phyloP scores from a whole-genome alignment of 2,888 invertebrate genomes.

The Yponomeuta sedellus region DNA sequence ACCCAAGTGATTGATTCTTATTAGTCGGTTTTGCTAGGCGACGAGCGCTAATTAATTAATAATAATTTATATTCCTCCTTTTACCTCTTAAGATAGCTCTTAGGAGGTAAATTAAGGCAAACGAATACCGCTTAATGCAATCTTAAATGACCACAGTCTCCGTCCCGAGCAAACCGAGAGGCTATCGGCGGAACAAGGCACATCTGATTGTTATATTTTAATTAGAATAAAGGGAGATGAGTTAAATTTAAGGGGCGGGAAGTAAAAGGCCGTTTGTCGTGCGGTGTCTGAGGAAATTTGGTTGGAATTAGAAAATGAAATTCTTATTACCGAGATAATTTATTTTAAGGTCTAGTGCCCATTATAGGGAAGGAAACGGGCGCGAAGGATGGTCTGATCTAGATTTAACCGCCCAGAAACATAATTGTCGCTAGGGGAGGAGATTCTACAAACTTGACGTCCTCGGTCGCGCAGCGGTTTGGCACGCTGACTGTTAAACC shows the following conservation, averaged over 20 bases:
- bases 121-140: too few relatives aligned
- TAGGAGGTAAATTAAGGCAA: too few relatives aligned
- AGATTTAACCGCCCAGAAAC: slow-evolving; percentile 5
- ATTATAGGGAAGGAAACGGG: slow-evolving; percentile 13
- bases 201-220: slow-evolving; percentile 43
- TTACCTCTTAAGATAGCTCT: too few relatives aligned
- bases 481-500: too few relatives aligned
- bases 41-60: too few relatives aligned
- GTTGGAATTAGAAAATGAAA: slow-evolving; percentile 34
- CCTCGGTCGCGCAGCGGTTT: too few relatives aligned
- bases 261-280: slow-evolving; percentile 24
- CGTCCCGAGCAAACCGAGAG: too few relatives aligned
- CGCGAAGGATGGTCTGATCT: slow-evolving; percentile 11
- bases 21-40: too few relatives aligned
- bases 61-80: too few relatives aligned
- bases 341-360: slow-evolving; percentile 22
- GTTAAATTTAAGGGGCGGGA: slow-evolving; percentile 35
- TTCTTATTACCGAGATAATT: slow-evolving; percentile 32
- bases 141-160: too few relatives aligned
- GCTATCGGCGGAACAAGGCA: neutral
- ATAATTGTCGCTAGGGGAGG: neutral
- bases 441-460: too few relatives aligned
- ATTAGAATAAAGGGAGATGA: slow-evolving; percentile 38
- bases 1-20: too few relatives aligned
- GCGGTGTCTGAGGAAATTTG: slow-evolving; percentile 25